Evolutionary conservation across 2,888 invertebrate species (phyloP).

Genomic region (Entomobrya multifasciata): DNA sequence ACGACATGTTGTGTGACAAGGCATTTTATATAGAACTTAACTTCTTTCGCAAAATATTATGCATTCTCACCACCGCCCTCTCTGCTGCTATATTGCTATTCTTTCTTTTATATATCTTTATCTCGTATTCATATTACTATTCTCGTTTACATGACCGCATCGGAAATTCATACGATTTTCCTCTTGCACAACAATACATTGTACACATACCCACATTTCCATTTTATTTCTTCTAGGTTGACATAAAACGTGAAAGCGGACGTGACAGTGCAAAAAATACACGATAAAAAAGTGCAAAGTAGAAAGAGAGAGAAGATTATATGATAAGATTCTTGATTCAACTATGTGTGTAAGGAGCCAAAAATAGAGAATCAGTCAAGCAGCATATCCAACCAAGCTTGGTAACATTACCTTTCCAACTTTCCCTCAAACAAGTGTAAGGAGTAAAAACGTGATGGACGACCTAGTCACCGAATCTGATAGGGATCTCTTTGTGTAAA

Average conservation of each 20-base stretch:
- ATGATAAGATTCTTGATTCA: not conserved
- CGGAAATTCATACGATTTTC: conserved; percentile 4
- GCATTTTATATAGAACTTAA: not conserved
- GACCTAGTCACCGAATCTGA: conserved; percentile 27
- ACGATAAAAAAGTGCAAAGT: conserved; percentile 1
- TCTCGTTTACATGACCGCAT: not conserved
- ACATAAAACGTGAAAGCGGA: conserved; percentile 17
- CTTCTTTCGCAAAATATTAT: not conserved
- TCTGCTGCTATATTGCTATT: not conserved
- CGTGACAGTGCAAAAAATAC: conserved; percentile 42
- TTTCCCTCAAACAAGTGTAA: not conserved
- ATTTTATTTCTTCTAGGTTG: not conserved
- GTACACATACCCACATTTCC: too few relatives aligned
- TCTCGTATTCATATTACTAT: not conserved
- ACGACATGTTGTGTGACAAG: not conserved
- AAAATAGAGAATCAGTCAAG: conserved; percentile 5
- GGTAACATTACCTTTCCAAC: not conserved
- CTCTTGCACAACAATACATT: not conserved
- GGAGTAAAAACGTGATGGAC: conserved; percentile 12
- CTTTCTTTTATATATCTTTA: not conserved
- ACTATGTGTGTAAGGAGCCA: not conserved
- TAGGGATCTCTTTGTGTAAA: conserved; percentile 13
- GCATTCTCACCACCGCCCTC: not conserved
- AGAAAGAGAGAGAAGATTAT: not conserved
- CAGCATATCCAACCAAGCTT: not conserved